These are phyloP conservation scores for Philaenus spumarius DNA, from an alignment of 1,140 invertebrate genomes.

Conservation along the genomic window DNA sequence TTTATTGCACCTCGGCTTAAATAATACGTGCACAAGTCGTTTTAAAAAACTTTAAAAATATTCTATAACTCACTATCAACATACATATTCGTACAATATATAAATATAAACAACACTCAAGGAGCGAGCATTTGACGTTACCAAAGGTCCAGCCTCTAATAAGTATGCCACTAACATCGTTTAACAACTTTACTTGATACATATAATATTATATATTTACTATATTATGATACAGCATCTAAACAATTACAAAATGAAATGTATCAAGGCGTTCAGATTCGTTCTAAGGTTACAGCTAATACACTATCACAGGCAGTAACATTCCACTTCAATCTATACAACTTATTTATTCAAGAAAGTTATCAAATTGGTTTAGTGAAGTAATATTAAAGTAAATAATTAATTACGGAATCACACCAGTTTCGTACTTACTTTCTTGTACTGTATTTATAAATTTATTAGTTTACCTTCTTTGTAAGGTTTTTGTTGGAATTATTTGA, in stretches of 20 bases:
- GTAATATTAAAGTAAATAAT: too few relatives aligned
- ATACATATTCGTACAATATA: constrained; percentile 13
- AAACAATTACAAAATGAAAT: constrained; percentile 4
- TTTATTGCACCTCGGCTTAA: constrained; percentile 20
- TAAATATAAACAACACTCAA: constrained; percentile 15
- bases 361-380: too few relatives aligned
- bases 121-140: constrained; percentile 9
- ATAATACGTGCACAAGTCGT: constrained; percentile 20
- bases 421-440: too few relatives aligned
- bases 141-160: constrained; percentile 23
- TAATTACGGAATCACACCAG: too few relatives aligned
- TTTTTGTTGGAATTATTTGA: too few relatives aligned
- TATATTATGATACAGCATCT: constrained; percentile 11
- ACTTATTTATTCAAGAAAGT: neutral
- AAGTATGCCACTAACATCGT: constrained; percentile 8
- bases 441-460: too few relatives aligned
- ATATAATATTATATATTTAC: constrained; percentile 6
- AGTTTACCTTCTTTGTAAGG: too few relatives aligned
- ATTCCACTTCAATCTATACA: neutral
- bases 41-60: constrained; percentile 28
- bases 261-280: neutral
- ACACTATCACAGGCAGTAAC: neutral
- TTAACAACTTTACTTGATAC: constrained; percentile 12
- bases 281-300: too few relatives aligned
- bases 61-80: constrained; percentile 14